Evolutionary conservation across 2,888 invertebrate genomes (phyloP), one percentile per base, ranked within the genome.

Genomic region (Aspidapion aeneum): DNA sequence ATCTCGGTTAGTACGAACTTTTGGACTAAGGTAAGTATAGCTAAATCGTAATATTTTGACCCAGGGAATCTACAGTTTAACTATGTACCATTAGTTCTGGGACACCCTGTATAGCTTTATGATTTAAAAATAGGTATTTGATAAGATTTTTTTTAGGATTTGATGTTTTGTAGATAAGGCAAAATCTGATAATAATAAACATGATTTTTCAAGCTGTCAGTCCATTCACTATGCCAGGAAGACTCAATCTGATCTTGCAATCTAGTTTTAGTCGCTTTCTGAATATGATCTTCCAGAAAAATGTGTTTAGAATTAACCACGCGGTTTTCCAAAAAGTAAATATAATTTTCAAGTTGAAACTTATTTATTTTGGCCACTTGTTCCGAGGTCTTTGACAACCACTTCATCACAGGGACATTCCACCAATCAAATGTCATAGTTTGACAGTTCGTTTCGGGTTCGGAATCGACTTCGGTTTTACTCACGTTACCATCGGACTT

Each of bases 151-250:
- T n/a, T 58, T 69, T 55, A 69, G 21, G 66, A 68, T 55, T 66
- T 68, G 22, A 69, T 60, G 21, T 65, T 63, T 52, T 67, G 63
- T 35, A 67, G 48, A 57, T 63, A 64, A 62, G 67, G 63, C 35
- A 65, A 52, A 51, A 63, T 58, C 54, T 66, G 61, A 21, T 65
- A 61, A 52, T 63, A 61, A 59, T 67, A 67, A 20, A 68, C 21
- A 17, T 64, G 63, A 61, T 67, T 58, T 62, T 65, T 71, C 66
- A 74, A 69, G 58, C 68, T 69, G 54, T 79, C 79, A 1, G 75
- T 80, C 81, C 81, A 81, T 66, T 80, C 80, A 20, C 74, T 70
- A 62, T 81, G 80, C 81, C 81, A 81, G 12, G 79, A 77, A 52
- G 73, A 69, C 69, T 80, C 80, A 68, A 81, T 63, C 60, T 78